Conservation (phyloP, 2,888 invertebrate genomes). For the Alcis repandata region DNA sequence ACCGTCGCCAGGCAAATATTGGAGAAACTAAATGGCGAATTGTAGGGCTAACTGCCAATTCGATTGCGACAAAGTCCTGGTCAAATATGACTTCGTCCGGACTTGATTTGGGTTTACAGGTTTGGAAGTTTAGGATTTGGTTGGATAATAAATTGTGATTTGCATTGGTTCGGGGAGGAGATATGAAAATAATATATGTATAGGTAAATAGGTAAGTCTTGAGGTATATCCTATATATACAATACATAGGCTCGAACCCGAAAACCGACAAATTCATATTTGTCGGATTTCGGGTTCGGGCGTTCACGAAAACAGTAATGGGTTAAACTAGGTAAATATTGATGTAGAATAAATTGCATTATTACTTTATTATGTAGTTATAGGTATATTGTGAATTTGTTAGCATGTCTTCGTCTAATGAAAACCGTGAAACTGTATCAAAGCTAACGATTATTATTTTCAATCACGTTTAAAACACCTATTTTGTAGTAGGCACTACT, state of each 20-base stretch:
- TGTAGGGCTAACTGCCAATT: slow-evolving; percentile 24
- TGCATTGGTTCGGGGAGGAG: neutral
- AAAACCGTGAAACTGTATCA: neutral
- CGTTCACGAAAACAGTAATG: no score
- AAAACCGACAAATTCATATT: no score
- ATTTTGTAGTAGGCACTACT: no score
- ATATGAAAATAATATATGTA: no score
- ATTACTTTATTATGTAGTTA: no score
- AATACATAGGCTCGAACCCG: no score
- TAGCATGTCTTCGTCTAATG: neutral
- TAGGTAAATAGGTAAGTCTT: no score
- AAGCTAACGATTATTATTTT: neutral
- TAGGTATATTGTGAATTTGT: neutral
- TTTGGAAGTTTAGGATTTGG: slow-evolving; percentile 7
- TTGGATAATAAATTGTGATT: neutral
- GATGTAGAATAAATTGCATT: no score
- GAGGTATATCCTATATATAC: no score
- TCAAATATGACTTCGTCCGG: slow-evolving; percentile 19
- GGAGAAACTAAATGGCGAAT: slow-evolving; percentile 23
- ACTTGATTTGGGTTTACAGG: slow-evolving; percentile 8
- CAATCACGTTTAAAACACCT: neutral
- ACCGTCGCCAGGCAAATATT: slow-evolving; percentile 31
- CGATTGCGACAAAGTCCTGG: slow-evolving; percentile 27
- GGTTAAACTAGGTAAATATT: no score
- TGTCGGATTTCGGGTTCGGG: no score